These are phyloP conservation scores for Podarcis lilfordi DNA, from an alignment of 2,797 vertebrate species.

Conservation along the genomic window DNA sequence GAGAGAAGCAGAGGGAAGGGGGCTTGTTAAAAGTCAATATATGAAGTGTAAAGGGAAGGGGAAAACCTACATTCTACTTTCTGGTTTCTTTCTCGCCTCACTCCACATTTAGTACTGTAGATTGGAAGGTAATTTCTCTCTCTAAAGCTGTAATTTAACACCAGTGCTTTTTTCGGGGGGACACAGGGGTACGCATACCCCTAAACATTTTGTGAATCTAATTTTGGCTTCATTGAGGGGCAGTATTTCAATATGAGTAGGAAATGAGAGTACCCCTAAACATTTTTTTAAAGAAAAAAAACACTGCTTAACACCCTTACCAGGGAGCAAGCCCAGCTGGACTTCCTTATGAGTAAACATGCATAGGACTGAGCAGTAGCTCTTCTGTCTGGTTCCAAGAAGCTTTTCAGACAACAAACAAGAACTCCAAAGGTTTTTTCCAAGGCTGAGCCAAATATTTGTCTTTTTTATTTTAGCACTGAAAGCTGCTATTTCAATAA, in stretches of 20 bases:
- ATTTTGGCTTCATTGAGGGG: no score
- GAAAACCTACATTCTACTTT: not conserved
- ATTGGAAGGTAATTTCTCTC: not conserved
- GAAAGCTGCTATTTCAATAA: not conserved
- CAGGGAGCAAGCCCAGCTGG: no score
- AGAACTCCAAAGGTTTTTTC: not conserved
- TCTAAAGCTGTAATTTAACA: no score
- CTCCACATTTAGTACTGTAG: not conserved
- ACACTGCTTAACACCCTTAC: no score
- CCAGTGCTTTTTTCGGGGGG: no score
- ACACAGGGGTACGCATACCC: no score
- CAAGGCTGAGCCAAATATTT: not conserved
- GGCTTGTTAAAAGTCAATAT: not conserved
- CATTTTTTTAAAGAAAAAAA: no score
- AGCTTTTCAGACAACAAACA: not conserved
- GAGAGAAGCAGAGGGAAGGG: not conserved
- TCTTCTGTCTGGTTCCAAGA: not conserved
- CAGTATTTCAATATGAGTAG: no score
- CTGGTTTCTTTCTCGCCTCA: not conserved
- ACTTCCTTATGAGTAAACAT: no score
- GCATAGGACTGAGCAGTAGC: no score
- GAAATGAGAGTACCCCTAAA: no score
- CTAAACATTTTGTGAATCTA: no score
- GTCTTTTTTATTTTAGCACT: not conserved
- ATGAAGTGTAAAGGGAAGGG: not conserved